A percentile compares a stretch with the other conserved stretches of the same genome.
phyloP scores from a whole-genome alignment of 2,113 vertebrate genomes.

The Cyprinodon variegatus region DNA sequence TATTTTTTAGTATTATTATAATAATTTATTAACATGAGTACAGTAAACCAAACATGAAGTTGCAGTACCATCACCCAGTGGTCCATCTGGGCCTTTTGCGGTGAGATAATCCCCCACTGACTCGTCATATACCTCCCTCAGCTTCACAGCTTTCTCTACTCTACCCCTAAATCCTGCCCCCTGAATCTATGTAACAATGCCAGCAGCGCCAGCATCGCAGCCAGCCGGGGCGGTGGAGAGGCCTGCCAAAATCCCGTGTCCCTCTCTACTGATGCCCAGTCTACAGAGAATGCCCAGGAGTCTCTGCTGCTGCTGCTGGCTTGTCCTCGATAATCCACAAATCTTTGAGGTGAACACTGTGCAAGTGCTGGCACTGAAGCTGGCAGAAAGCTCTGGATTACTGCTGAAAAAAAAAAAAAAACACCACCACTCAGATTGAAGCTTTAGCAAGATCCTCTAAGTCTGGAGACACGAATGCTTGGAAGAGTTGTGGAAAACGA shows the following conservation, averaged over 20 bases:
- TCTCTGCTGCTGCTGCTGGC: constrained; percentile 53
- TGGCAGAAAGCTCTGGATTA: constrained; percentile 36
- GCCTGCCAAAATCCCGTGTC: constrained; percentile 71
- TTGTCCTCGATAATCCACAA: constrained; percentile 64
- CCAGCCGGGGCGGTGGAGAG: constrained; percentile 47
- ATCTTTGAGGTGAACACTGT: constrained; percentile 54
- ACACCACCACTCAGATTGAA: constrained; percentile 20
- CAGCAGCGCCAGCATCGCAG: constrained; percentile 46
- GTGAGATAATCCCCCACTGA: constrained; percentile 66
- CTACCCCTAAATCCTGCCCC: constrained; percentile 32
- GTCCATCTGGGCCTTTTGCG: constrained; percentile 73
- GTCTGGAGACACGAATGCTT: constrained; percentile 24
- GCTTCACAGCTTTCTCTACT: constrained; percentile 38
- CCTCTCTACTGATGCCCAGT: constrained; percentile 64
- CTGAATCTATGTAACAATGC: constrained; percentile 40
- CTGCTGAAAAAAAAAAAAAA: constrained; percentile 16
- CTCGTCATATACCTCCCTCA: constrained; percentile 61
- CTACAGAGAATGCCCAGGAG: constrained; percentile 54
- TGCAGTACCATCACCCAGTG: constrained; percentile 44
- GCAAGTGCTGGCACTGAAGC: constrained; percentile 41
- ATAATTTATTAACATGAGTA: constrained; percentile 1
- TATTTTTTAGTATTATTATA: constrained; percentile 1
- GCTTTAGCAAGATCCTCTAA: constrained; percentile 28
- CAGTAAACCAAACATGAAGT: constrained; percentile 43
- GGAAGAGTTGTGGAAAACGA: constrained; percentile 7